phyloP scores from a whole-genome alignment of 2,888 invertebrate genomes.

The Morinoia aosen region DNA sequence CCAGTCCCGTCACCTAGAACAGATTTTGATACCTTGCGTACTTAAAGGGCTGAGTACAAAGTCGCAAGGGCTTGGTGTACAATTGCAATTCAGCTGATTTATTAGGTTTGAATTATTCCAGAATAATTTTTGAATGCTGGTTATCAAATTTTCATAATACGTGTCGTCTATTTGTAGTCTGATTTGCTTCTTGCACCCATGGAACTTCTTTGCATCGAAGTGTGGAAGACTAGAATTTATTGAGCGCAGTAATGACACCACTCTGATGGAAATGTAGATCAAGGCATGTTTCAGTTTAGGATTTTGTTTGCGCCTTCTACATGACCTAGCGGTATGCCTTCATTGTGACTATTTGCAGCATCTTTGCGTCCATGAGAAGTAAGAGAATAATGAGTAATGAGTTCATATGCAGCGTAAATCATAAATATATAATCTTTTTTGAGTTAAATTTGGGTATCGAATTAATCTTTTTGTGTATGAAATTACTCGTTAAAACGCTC shows the following conservation, averaged over 20 bases:
- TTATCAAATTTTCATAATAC: not conserved
- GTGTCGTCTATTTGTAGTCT: not conserved
- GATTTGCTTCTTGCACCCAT: not conserved
- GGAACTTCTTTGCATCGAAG: not conserved
- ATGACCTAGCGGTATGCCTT: not conserved
- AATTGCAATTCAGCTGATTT: not conserved
- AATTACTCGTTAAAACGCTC: too few species aligned
- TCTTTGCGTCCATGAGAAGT: not conserved
- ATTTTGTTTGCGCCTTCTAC: not conserved
- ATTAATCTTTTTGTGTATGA: too few species aligned
- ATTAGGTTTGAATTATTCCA: not conserved
- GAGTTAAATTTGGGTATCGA: not conserved
- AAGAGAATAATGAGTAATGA: not conserved
- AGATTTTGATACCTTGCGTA: too few species aligned
- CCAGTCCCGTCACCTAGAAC: not conserved
- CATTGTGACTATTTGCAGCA: not conserved
- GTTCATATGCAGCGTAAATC: not conserved
- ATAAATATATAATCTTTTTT: not conserved
- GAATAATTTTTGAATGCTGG: not conserved
- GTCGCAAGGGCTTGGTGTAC: not conserved
- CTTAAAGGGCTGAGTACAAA: not conserved
- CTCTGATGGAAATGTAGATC: not conserved
- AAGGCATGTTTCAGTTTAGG: not conserved
- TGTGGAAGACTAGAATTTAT: too few species aligned
- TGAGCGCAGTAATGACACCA: too few species aligned